Conservation (phyloP, 1,140 invertebrate species). For the Sogatella furcifera region DNA sequence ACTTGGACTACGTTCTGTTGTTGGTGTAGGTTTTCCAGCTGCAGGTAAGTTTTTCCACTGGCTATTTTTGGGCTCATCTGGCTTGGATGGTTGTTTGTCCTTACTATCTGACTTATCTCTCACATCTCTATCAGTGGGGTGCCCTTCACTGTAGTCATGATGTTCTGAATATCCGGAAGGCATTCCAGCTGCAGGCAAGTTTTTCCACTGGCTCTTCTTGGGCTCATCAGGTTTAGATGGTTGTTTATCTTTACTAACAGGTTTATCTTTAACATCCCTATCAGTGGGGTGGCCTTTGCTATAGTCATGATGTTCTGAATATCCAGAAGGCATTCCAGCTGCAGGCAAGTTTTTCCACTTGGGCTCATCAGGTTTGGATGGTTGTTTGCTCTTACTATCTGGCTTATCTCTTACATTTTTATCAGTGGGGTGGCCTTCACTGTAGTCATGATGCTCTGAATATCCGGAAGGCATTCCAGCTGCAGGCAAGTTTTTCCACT, state of each 20-base stretch:
- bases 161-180: too few species aligned
- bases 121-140: too few species aligned
- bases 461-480: slow-evolving; percentile 3
- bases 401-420: too few species aligned
- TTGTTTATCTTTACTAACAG: too few species aligned
- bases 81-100: background rate
- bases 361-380: background rate
- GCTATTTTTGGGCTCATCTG: background rate
- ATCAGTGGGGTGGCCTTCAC: background rate
- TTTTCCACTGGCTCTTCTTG: background rate
- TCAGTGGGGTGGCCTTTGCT: background rate
- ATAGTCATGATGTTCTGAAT: background rate
- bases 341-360: slow-evolving; percentile 1
- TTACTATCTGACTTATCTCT: background rate
- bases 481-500: background rate
- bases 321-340: background rate
- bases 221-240: background rate
- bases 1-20: background rate
- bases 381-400: background rate
- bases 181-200: background rate
- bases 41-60: background rate
- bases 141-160: too few species aligned
- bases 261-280: too few species aligned
- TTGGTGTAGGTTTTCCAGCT: background rate
- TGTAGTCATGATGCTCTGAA: background rate